Percentiles rank a stretch among this genome's conserved stretches.
Conservation (phyloP, 2,888 invertebrate species). For the Himalopsyche anomala region DNA sequence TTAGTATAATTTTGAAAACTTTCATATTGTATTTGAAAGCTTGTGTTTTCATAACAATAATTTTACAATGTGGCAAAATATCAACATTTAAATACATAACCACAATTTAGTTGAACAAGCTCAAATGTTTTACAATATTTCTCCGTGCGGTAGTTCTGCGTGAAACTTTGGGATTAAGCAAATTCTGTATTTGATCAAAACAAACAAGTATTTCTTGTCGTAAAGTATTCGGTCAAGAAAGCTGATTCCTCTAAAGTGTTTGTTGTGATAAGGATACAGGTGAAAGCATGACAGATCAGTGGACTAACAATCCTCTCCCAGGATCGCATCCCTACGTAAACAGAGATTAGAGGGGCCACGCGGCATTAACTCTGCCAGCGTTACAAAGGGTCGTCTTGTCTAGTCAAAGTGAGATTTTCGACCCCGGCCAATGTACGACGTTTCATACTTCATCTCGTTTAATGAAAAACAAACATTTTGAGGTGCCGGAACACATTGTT, state of each 20-base stretch:
- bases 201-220: background rate
- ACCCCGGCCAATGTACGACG: background rate
- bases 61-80: background rate
- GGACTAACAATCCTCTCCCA: conserved; percentile 57
- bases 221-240: conserved; percentile 50
- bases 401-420: conserved; percentile 39
- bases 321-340: conserved; percentile 59
- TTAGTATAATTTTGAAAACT: too few relatives aligned
- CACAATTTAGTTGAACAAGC: background rate
- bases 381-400: conserved; percentile 47
- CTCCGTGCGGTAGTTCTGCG: background rate
- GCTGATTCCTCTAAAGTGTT: conserved; percentile 50
- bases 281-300: conserved; percentile 57
- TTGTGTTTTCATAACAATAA: too few relatives aligned
- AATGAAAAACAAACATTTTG: conserved; percentile 61
- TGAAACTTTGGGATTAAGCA: background rate
- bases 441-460: conserved; percentile 59
- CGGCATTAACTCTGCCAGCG: conserved; percentile 31
- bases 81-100: background rate
- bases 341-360: conserved; percentile 59
- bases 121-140: background rate
- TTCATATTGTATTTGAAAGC: too few relatives aligned
- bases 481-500: conserved; percentile 47
- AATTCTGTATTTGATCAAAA: conserved; percentile 7
- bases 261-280: conserved; percentile 48